phyloP scores from a whole-genome alignment of 2,113 vertebrate species.

The Machaerirhynchus nigripectus region DNA sequence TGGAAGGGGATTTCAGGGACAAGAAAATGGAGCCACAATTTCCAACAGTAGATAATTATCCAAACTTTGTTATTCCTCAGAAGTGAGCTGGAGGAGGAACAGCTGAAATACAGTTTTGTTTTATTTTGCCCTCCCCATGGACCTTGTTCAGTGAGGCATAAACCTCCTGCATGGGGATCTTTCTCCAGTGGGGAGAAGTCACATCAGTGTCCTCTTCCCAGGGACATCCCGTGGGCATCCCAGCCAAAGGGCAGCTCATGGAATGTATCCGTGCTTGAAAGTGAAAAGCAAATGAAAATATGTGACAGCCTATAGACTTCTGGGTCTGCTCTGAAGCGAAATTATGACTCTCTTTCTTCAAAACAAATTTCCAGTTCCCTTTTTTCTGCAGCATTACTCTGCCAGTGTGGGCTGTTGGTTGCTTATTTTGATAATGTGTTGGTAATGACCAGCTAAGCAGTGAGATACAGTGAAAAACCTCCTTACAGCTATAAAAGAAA shows the following conservation, averaged over 20 bases:
- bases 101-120: neutral
- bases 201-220: neutral
- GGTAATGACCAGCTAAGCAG: conserved; percentile 1
- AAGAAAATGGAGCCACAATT: neutral
- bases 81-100: neutral
- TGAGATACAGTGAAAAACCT: neutral
- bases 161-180: neutral
- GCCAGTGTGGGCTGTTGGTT: neutral
- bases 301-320: accelerated
- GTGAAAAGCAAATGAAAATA: neutral
- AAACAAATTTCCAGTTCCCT: neutral
- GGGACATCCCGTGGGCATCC: neutral
- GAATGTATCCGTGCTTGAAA: neutral
- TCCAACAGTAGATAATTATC: neutral
- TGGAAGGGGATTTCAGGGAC: neutral
- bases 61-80: neutral
- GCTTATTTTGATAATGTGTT: neutral
- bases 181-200: neutral
- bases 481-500: neutral
- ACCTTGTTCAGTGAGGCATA: neutral
- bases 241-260: neutral
- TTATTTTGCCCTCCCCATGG: neutral
- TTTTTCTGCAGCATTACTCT: neutral
- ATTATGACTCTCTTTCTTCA: neutral
- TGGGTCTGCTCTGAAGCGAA: neutral